Evolutionary conservation across 2,113 vertebrate species (phyloP).

Genomic region (Formicarius rufipectus): DNA sequence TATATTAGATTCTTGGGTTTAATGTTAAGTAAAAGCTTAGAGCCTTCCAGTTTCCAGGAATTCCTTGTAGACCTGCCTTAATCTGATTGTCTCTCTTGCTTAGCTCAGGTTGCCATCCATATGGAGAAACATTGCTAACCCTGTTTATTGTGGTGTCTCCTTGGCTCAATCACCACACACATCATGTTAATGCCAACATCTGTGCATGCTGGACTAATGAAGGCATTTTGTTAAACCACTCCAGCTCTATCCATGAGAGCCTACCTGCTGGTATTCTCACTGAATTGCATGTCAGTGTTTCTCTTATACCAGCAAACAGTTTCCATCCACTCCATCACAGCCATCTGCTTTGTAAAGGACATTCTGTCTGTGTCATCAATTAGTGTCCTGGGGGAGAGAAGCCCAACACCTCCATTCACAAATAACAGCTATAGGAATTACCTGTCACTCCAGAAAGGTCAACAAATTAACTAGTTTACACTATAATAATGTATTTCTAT

Average conservation of each 20-base stretch:
- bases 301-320: neutral
- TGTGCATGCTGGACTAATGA: fast-evolving
- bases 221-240: neutral
- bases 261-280: neutral
- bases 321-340: neutral
- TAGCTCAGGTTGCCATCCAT: neutral
- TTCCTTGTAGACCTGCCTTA: neutral
- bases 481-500: neutral
- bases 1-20: neutral
- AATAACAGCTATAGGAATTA: neutral
- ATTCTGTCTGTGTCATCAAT: neutral
- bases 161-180: fast-evolving
- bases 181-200: neutral
- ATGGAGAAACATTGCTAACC: neutral
- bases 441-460: neutral
- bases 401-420: neutral
- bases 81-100: neutral
- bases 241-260: neutral
- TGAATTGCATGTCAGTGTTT: neutral
- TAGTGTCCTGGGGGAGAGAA: neutral
- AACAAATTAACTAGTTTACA: neutral
- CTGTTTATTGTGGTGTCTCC: neutral
- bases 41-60: neutral
- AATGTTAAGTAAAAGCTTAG: neutral
- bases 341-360: neutral